Base-by-base conservation (phyloP, 2,888 invertebrate genomes). In the Oscheius onirici region DNA sequence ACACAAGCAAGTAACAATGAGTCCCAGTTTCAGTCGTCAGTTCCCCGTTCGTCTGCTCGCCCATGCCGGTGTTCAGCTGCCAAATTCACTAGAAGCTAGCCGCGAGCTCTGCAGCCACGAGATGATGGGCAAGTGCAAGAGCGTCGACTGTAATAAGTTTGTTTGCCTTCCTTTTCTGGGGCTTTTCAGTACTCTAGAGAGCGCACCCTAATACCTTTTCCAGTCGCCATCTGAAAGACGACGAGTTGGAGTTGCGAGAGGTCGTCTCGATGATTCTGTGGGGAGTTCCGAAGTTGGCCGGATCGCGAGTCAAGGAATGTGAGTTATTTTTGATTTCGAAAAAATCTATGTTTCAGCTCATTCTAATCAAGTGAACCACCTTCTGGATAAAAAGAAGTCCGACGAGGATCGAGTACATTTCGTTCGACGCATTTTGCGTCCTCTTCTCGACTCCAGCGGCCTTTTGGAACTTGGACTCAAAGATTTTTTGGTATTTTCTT, bases 61-160 rank as follows among this genome's bases (percentile, higher is more conserved):
- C n/a, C 66, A 66, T 17, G 66, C 66, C 43, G 66, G 66, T 3
- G 15, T 66, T 3, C 34, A 49, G 1, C 11, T 63, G 24, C 63
- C 63, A 24, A 6, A 43, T 1, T 8, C 10, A 10, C 3, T 55
- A 5, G 52, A 65, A 24, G 22, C 22, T 17, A 40, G 26, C 5
- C 52, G 52, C 22, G 22, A 20, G 20, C 28, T 66, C 20, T 69
- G 69, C 26, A 43, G 20, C 15, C 60, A n/a, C 22, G 69, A 69
- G 43, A 22, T 69, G n/a, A 51, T 11, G 6, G 69, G 69, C 13
- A 58, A 41, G 26, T 69, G 69, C 43, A 69, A 69, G 49, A 58
- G 60, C 24, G 57, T 57, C 24, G 26, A 17, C 22, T 69, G 69
- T 24, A 8, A 15, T 11, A 28, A 60, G 69, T 69, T 46, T 22